These are phyloP conservation scores for Chiloscyllium plagiosum DNA, from an alignment of 2,113 vertebrate species.

Conservation along the genomic window DNA sequence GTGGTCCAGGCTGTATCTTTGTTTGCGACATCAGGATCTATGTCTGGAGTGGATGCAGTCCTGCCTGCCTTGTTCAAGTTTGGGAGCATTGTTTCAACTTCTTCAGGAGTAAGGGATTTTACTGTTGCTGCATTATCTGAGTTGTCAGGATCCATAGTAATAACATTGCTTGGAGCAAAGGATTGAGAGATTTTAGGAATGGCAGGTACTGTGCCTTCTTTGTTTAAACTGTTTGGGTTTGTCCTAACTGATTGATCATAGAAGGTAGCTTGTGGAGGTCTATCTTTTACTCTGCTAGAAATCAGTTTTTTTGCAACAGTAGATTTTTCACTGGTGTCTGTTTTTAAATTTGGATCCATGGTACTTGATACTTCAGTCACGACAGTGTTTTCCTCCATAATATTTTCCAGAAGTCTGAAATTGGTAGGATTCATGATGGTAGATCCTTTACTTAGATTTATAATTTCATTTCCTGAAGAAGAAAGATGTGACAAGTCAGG, in stretches of 20 bases:
- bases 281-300: not conserved
- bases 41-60: too few species aligned
- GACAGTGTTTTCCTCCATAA: not conserved
- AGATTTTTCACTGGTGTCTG: not conserved
- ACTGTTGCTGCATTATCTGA: not conserved
- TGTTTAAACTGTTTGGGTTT: not conserved
- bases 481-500: not conserved
- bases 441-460: not conserved
- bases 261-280: not conserved
- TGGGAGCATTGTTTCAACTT: not conserved
- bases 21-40: too few species aligned
- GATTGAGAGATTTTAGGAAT: not conserved
- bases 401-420: not conserved
- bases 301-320: not conserved
- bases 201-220: too few species aligned
- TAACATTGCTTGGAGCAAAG: not conserved
- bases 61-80: not conserved
- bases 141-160: not conserved
- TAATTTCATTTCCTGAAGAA: not conserved
- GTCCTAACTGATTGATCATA: not conserved
- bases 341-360: not conserved
- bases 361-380: not conserved
- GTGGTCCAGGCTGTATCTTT: too few species aligned
- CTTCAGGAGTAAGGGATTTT: not conserved
- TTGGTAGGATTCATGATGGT: not conserved